phyloP scores from a whole-genome alignment of 1,140 invertebrate genomes.

The Lamellibrachia luymesi region DNA sequence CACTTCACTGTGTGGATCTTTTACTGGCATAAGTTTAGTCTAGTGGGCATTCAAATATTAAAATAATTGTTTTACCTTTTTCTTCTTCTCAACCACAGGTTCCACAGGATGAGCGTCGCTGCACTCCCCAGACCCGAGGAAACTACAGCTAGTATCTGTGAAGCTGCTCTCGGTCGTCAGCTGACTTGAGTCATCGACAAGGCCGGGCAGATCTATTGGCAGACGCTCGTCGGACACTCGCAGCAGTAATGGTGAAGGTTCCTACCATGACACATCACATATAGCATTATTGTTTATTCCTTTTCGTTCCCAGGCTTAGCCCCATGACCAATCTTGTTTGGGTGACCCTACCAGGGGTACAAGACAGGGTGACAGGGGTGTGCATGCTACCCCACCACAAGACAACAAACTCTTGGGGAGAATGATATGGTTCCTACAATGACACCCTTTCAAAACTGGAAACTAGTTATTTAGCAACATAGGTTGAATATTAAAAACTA shows the following conservation, averaged over 20 bases:
- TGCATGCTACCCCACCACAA: too few species aligned
- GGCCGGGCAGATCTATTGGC: conserved; percentile 69
- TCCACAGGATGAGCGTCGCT: background rate
- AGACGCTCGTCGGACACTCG: conserved; percentile 53
- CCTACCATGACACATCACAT: conserved; percentile 47
- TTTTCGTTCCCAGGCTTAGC: too few species aligned
- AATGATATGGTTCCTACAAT: too few species aligned
- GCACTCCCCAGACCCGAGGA: background rate
- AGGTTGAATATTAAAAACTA: too few species aligned
- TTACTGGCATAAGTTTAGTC: background rate
- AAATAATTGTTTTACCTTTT: background rate
- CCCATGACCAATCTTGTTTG: too few species aligned
- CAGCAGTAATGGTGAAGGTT: conserved; percentile 61
- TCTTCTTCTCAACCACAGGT: background rate
- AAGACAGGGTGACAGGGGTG: too few species aligned
- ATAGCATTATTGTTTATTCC: too few species aligned
- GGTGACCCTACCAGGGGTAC: too few species aligned
- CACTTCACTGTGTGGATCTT: background rate
- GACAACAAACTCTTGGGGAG: too few species aligned
- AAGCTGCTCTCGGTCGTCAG: conserved; percentile 20
- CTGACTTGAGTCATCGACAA: conserved; percentile 64
- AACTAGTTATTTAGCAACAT: too few species aligned
- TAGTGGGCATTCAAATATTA: too few species aligned
- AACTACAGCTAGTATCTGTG: background rate
- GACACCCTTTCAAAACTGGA: too few species aligned